These are phyloP conservation scores for Lamellibrachia satsuma DNA, from an alignment of 2,888 invertebrate species.

Conservation along the genomic window DNA sequence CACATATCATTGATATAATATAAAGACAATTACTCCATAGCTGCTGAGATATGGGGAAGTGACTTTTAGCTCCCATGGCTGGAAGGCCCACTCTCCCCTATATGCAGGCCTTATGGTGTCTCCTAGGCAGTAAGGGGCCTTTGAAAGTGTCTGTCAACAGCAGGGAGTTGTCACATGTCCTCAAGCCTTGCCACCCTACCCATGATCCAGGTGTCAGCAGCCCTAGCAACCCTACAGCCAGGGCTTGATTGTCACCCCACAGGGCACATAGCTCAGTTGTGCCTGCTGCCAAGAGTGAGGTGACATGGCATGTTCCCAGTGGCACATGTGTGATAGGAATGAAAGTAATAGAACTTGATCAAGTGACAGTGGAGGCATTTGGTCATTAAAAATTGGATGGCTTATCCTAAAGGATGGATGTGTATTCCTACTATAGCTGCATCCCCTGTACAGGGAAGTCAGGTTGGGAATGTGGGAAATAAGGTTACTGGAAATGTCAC, in stretches of 20 bases:
- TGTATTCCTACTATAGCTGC: not conserved
- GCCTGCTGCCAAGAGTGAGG: not conserved
- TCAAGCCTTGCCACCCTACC: not conserved
- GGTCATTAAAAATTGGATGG: not conserved
- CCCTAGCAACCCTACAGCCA: not conserved
- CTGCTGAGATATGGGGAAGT: too few relatives aligned
- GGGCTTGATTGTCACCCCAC: constrained; percentile 12
- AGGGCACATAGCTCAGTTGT: not conserved
- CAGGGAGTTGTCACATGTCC: not conserved
- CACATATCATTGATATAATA: too few relatives aligned
- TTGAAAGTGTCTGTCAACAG: not conserved
- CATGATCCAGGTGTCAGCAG: not conserved
- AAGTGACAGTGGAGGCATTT: not conserved
- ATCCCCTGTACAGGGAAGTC: not conserved
- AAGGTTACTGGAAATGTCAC: not conserved
- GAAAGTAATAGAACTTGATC: not conserved
- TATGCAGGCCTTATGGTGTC: not conserved
- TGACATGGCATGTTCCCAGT: not conserved
- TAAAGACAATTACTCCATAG: too few relatives aligned
- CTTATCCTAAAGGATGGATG: not conserved
- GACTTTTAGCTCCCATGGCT: too few relatives aligned
- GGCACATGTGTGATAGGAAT: not conserved
- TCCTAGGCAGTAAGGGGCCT: not conserved
- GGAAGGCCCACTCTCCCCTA: not conserved
- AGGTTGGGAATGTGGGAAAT: not conserved